Conservation (phyloP, 2,888 invertebrate genomes). For the Tipula vernalis region DNA sequence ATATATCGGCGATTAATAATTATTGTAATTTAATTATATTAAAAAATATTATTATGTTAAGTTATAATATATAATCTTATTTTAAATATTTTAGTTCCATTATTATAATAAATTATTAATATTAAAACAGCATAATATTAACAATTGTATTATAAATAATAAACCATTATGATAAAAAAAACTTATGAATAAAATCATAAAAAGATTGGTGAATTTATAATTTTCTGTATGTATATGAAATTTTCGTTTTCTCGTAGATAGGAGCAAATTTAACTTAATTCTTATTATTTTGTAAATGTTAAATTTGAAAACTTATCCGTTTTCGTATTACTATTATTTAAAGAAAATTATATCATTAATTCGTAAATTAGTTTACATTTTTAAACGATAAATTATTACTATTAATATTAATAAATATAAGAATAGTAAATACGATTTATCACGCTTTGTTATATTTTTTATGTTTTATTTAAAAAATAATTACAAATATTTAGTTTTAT, state of each 20-base stretch:
- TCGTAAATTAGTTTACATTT: not conserved
- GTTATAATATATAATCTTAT: not conserved
- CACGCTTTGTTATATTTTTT: not conserved
- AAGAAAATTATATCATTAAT: not conserved
- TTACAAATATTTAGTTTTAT: not conserved
- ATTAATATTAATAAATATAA: not conserved
- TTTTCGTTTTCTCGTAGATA: not conserved
- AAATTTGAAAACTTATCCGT: not conserved
- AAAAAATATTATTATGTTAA: not conserved
- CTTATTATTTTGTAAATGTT: not conserved
- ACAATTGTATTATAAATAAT: not conserved
- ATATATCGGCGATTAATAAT: not conserved
- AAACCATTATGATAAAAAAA: not conserved
- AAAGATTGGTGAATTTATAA: not conserved
- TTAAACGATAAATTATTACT: not conserved
- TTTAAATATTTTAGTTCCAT: not conserved
- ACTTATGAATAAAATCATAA: not conserved
- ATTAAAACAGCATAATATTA: not conserved
- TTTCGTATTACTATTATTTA: not conserved
- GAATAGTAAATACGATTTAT: not conserved
- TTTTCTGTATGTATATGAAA: not conserved
- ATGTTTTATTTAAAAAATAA: not conserved
- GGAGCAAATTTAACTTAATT: not conserved
- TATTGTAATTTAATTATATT: not conserved
- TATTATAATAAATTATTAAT: too few species aligned